phyloP scores from a whole-genome alignment of 2,113 vertebrate genomes.

The Origma solitaria region DNA sequence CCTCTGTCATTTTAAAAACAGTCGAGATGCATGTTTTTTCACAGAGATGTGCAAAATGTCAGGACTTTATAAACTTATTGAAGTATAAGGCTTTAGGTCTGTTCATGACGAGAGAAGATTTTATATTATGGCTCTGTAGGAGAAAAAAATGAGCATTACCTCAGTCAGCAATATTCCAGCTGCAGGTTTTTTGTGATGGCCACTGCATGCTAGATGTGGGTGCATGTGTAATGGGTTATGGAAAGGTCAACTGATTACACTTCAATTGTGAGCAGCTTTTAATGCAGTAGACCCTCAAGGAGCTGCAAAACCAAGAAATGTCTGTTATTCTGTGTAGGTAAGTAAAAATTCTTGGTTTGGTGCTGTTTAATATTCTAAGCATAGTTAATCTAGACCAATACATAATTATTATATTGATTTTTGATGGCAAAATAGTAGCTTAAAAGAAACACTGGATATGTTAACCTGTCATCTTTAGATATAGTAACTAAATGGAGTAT shows the following conservation, averaged over 20 bases:
- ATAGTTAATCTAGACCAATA: neutral
- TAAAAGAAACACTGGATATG: neutral
- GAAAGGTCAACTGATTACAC: neutral
- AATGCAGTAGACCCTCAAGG: neutral
- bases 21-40: neutral
- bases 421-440: slow-evolving; percentile 29
- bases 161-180: neutral
- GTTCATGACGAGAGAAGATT: neutral
- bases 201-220: neutral
- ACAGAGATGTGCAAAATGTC: neutral
- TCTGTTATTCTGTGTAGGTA: neutral
- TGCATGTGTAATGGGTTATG: accelerated
- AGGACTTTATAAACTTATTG: neutral
- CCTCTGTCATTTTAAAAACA: neutral
- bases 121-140: neutral
- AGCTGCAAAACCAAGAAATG: neutral
- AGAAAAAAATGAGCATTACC: neutral
- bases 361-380: neutral
- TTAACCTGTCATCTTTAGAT: neutral
- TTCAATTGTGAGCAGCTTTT: neutral
- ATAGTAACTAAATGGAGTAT: slow-evolving; percentile 1
- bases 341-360: neutral
- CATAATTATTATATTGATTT: slow-evolving; percentile 37
- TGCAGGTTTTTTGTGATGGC: neutral
- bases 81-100: neutral